These are phyloP conservation scores for Pedionomus torquatus DNA, from an alignment of 2,113 vertebrate species.

Conservation along the genomic window DNA sequence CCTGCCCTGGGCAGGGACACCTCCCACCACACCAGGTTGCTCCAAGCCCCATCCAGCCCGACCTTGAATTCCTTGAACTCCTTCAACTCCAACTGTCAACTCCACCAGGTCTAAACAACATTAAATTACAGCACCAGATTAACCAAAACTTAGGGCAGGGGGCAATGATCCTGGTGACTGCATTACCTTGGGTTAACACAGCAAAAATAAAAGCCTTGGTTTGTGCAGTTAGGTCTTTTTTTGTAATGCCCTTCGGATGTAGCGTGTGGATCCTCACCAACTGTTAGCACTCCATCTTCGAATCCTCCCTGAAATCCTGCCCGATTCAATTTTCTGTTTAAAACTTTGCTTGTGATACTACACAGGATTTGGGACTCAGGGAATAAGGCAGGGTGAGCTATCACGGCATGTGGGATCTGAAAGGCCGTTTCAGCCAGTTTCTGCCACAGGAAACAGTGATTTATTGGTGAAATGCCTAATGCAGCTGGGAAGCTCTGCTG, in stretches of 20 bases:
- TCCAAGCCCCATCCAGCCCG: no score
- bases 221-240: not conserved
- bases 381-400: constrained; percentile 26
- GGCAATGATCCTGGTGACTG: not conserved
- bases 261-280: not conserved
- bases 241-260: not conserved
- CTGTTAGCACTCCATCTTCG: not conserved
- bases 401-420: constrained; percentile 28
- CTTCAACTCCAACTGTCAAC: no score
- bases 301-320: not conserved
- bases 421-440: not conserved
- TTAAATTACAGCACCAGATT: not conserved
- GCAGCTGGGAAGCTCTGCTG: constrained; percentile 52
- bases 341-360: constrained; percentile 28
- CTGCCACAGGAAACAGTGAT: constrained; percentile 60
- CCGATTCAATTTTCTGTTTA: not conserved
- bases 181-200: not conserved
- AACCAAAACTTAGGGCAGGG: not conserved
- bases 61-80: no score
- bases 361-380: constrained; percentile 35
- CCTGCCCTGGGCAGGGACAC: no score
- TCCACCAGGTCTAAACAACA: not conserved
- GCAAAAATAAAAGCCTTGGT: constrained; percentile 5
- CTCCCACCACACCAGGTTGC: no score
- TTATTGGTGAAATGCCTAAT: constrained; percentile 53